Evolutionary conservation across 1,140 invertebrate genomes (phyloP).

Genomic region (Eumeta japonica): DNA sequence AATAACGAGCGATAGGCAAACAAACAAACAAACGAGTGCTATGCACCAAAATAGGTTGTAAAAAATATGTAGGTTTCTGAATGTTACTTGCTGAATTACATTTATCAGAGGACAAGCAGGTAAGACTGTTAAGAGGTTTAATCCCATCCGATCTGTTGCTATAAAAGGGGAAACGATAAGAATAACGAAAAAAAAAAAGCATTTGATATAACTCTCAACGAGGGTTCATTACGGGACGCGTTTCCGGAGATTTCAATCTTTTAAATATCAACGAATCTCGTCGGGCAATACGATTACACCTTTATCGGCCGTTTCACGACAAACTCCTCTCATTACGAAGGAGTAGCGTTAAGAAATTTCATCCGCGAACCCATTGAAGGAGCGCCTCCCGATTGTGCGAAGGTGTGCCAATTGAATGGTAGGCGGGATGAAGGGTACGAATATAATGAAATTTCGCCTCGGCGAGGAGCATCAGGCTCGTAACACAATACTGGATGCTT

Average conservation of each 20-base stretch:
- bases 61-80: too few relatives aligned
- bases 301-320: conserved; percentile 49
- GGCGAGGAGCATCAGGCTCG: conserved; percentile 51
- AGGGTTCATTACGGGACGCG: conserved; percentile 44
- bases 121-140: too few relatives aligned
- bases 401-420: conserved; percentile 55
- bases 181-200: too few relatives aligned
- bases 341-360: conserved; percentile 56
- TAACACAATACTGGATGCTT: conserved; percentile 55
- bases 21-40: too few relatives aligned
- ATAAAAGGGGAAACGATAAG: too few relatives aligned
- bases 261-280: conserved; percentile 49
- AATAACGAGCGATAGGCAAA: too few relatives aligned
- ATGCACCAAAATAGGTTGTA: too few relatives aligned
- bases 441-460: conserved; percentile 54
- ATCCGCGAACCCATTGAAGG: conserved; percentile 52
- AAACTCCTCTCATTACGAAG: conserved; percentile 46
- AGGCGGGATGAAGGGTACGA: conserved; percentile 35
- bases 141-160: too few relatives aligned
- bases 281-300: conserved; percentile 50
- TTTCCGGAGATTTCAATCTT: conserved; percentile 49
- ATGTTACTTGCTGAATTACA: too few relatives aligned
- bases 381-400: conserved; percentile 51
- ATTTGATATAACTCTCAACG: too few relatives aligned
- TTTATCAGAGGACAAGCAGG: too few relatives aligned